Conservation (phyloP, 1,140 invertebrate genomes). For the Venustaconcha ellipsiformis region DNA sequence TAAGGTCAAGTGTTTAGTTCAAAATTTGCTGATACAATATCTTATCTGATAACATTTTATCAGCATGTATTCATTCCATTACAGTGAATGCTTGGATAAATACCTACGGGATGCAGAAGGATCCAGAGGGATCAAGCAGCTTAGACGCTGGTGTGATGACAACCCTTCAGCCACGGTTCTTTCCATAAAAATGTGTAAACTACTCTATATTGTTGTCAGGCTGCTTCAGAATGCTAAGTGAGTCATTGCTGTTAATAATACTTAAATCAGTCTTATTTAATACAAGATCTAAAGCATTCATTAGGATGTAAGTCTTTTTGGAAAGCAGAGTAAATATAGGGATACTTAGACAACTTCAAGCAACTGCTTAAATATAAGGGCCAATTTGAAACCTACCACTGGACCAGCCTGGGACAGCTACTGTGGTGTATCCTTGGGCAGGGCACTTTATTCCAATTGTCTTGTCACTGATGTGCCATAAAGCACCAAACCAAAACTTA, state of each 20-base stretch:
- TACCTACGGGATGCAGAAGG: conserved; percentile 56
- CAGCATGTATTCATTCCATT: background rate
- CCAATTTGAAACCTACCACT: too few species aligned
- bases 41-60: background rate
- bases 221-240: conserved; percentile 59
- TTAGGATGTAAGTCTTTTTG: too few species aligned
- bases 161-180: conserved; percentile 20
- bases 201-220: conserved; percentile 52
- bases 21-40: background rate
- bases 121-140: conserved; percentile 47
- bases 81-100: conserved; percentile 54
- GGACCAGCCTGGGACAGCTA: too few species aligned
- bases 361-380: too few species aligned
- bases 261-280: too few species aligned
- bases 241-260: background rate
- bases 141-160: conserved; percentile 38
- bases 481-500: too few species aligned
- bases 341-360: too few species aligned
- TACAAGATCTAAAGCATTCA: too few species aligned
- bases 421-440: too few species aligned
- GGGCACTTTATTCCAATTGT: too few species aligned
- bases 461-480: too few species aligned
- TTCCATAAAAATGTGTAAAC: conserved; percentile 41
- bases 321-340: too few species aligned
- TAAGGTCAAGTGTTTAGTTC: background rate